Conservation (phyloP, 2,797 vertebrate genomes). For the Myotis pilosus region DNA sequence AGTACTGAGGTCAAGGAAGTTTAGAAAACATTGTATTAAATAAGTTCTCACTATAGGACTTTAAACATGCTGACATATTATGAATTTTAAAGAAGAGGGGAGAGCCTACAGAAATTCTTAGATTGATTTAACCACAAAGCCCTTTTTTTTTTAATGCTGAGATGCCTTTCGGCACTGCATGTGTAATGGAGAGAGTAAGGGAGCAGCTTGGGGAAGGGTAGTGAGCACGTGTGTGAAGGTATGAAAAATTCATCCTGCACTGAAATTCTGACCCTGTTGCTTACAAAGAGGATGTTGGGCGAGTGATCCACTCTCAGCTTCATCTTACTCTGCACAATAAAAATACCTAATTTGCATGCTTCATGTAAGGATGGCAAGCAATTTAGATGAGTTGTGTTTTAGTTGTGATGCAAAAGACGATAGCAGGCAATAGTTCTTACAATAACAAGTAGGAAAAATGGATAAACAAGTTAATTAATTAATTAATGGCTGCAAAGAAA, state of each 20-base stretch:
- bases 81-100: neutral
- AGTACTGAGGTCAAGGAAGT: neutral
- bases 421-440: neutral
- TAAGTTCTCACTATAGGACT: neutral
- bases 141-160: neutral
- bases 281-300: neutral
- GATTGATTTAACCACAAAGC: neutral
- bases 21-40: neutral
- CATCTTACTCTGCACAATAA: neutral
- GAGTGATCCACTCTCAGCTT: neutral
- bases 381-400: neutral
- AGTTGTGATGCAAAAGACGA: neutral
- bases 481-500: neutral
- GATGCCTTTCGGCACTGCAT: neutral
- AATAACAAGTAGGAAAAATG: neutral
- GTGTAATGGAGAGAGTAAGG: neutral
- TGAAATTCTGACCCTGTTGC: neutral
- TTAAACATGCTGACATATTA: neutral
- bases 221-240: neutral
- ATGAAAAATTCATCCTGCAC: neutral
- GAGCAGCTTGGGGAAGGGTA: fast-evolving
- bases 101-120: neutral
- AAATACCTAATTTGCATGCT: neutral
- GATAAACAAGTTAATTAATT: neutral
- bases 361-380: neutral